Conservation (phyloP, 2,113 vertebrate species). For the Anolis sagrei region DNA sequence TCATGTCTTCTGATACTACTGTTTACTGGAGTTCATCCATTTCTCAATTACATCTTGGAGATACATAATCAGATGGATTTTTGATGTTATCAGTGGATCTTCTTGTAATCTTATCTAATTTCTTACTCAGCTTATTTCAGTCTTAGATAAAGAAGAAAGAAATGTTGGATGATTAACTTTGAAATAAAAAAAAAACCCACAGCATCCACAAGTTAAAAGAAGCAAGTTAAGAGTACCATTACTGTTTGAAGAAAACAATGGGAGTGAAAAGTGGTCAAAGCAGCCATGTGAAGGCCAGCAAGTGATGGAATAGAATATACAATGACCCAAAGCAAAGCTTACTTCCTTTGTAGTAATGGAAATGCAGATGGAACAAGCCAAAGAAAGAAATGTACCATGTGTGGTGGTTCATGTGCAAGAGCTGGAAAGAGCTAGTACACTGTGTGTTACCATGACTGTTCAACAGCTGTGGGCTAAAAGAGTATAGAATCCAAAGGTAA, state of each 20-base stretch:
- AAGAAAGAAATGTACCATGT: not conserved
- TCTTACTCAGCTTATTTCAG: conserved; percentile 30
- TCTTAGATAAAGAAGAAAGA: conserved; percentile 4
- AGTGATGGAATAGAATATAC: not conserved
- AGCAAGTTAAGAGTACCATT: not conserved
- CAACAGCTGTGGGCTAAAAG: not conserved
- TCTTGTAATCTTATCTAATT: conserved; percentile 17
- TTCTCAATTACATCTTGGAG: not conserved
- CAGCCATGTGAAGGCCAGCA: conserved; percentile 10
- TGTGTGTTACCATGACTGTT: not conserved
- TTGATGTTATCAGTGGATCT: not conserved
- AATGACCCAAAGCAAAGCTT: not conserved
- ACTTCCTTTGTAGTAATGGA: not conserved
- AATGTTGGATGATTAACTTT: conserved; percentile 7
- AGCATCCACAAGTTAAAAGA: too few species aligned
- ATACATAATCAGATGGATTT: not conserved
- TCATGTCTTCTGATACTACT: too few species aligned
- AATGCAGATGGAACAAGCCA: not conserved
- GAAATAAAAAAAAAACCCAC: too few species aligned
- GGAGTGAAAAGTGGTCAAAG: not conserved
- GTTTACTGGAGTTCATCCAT: too few species aligned
- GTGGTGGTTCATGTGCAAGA: conserved; percentile 41
- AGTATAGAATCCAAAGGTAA: not conserved
- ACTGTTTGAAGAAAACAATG: not conserved
- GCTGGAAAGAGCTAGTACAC: not conserved